Conservation (phyloP, 2,888 invertebrate genomes). For the Dolichomitus sp. region DNA sequence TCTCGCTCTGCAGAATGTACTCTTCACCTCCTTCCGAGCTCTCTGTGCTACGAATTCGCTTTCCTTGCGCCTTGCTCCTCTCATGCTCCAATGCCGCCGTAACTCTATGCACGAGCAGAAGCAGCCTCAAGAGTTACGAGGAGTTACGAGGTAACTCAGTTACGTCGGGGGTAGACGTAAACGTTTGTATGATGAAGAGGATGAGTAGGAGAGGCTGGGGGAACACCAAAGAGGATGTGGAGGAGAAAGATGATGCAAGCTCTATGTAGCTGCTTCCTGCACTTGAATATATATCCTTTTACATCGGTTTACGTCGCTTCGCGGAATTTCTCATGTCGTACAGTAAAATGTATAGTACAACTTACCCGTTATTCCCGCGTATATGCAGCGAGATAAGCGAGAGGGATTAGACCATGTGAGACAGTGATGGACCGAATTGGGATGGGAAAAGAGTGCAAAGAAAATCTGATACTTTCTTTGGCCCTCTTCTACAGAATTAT, state of each 20-base stretch:
- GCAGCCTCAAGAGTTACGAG: constrained; percentile 50
- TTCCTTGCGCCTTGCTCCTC: constrained; percentile 35
- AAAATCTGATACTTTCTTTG: not conserved
- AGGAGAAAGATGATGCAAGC: constrained; percentile 31
- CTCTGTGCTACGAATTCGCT: constrained; percentile 3
- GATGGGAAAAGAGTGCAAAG: not conserved
- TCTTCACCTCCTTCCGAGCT: not conserved
- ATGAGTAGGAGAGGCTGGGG: constrained; percentile 11
- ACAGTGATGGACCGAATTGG: constrained; percentile 20
- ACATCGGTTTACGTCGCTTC: constrained; percentile 32
- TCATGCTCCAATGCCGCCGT: constrained; percentile 47
- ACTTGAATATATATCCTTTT: constrained; percentile 26
- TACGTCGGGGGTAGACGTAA: constrained; percentile 55
- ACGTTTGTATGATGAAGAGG: constrained; percentile 57
- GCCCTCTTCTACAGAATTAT: not conserved
- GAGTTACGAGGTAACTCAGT: constrained; percentile 63
- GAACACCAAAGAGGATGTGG: constrained; percentile 3
- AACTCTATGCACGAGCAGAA: constrained; percentile 29
- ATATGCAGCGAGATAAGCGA: constrained; percentile 26
- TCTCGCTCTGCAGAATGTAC: not conserved
- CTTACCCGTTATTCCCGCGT: not conserved
- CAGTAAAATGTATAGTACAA: constrained; percentile 13
- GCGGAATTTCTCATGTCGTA: constrained; percentile 40
- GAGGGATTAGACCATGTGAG: constrained; percentile 10
- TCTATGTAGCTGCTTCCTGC: not conserved